These are phyloP conservation scores for Eupithecia inturbata DNA, from an alignment of 2,888 invertebrate genomes.

Conservation along the genomic window DNA sequence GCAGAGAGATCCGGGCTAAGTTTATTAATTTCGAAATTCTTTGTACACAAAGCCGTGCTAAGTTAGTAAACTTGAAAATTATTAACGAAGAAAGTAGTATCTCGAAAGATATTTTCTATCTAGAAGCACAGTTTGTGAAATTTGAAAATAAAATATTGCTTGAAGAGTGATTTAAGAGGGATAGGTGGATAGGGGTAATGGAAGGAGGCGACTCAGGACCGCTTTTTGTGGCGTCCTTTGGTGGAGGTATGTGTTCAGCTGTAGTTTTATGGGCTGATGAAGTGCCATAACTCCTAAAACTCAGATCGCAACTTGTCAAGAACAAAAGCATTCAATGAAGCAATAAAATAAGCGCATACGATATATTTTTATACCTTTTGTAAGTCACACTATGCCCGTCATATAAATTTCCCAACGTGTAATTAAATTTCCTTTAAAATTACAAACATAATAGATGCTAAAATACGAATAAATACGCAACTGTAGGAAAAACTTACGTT, in stretches of 20 bases:
- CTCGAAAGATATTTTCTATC: conserved; percentile 20
- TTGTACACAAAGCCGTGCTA: conserved; percentile 44
- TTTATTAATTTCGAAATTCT: conserved; percentile 59
- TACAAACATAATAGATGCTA: no score
- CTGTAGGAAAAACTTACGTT: no score
- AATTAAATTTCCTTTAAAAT: no score
- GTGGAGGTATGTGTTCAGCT: not conserved
- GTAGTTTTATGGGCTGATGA: not conserved
- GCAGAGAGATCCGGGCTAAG: conserved; percentile 44
- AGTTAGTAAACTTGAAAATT: conserved; percentile 44
- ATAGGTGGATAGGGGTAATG: not conserved
- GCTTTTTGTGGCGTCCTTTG: not conserved
- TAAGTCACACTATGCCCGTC: not conserved
- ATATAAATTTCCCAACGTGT: no score
- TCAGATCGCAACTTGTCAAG: not conserved
- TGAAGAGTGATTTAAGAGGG: not conserved
- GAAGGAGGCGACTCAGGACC: not conserved
- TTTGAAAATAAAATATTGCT: not conserved
- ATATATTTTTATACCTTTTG: not conserved
- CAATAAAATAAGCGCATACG: not conserved
- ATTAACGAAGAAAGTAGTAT: conserved; percentile 26
- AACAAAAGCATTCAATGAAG: not conserved
- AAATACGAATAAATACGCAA: no score
- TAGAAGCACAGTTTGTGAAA: conserved; percentile 5
- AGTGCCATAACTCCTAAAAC: not conserved